Evolutionary conservation across 2,113 vertebrate genomes (phyloP), one percentile per base, ranked within the genome.

Genomic region (Rhea americana): DNA sequence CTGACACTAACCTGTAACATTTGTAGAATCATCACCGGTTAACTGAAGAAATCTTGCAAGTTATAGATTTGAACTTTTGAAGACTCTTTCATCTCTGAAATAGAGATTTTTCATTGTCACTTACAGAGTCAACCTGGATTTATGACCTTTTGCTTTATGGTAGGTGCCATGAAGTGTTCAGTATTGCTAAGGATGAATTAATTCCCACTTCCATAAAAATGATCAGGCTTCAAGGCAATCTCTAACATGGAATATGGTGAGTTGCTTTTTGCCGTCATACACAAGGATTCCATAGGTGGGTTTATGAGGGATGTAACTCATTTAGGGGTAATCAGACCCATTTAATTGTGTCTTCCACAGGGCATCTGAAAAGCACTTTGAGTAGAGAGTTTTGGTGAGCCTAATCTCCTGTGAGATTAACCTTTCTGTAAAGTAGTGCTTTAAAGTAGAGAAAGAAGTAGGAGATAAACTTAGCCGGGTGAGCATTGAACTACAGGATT

Each of bases 211-310:
- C 76, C 58, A 47, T 18, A 21, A 35, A 21, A 45, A 7, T 39
- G 22, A 22, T 55, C 50, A 70, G 32, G 24, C 39, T 74, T 86
- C 65, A 51, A 88, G 65, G 35, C 65, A 68, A 48, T 43, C 70
- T 28, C 24, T 32, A 83, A 86, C 24, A 51, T 5, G 0, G 30
- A 77, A 96, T 26, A 90, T 91, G 82, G 90, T 94, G 76, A 91
- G 93, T 93, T 58, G 10, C 26, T 79, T 82, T 81, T n/a, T 65
- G 43, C 13, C 15, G 24, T 75, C 30, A 7, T 41, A 68, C 6
- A 3, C 0, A 48, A 13, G 71, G 15, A 67, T 2, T 41, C 19
- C 9, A 51, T 8, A 25, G 0, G 0, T 9, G 12, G 3, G 1
- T 50, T 88, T 68, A 35, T 74, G 61, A 90, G 37, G 16, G 11